These are phyloP conservation scores for Burhinus oedicnemus DNA, from an alignment of 2,113 vertebrate species.

Conservation along the genomic window DNA sequence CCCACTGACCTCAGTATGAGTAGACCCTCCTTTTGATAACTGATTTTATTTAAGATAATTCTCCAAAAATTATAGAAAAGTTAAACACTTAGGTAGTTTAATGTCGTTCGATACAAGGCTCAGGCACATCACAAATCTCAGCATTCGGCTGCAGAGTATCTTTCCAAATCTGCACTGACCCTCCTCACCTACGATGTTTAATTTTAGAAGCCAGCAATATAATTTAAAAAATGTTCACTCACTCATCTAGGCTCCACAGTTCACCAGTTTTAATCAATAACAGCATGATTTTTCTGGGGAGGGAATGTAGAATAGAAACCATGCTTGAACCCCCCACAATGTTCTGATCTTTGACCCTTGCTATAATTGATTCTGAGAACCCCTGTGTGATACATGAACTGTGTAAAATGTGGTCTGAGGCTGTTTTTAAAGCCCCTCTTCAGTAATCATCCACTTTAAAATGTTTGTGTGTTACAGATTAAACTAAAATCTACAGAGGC, in stretches of 20 bases:
- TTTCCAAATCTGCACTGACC: not conserved
- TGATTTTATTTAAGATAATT: not conserved
- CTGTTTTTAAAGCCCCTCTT: slow-evolving; percentile 27
- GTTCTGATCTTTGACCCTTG: slow-evolving; percentile 58
- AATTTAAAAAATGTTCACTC: slow-evolving; percentile 44
- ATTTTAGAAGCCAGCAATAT: not conserved
- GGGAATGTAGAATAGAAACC: not conserved
- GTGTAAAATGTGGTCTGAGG: slow-evolving; percentile 50
- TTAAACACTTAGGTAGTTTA: not conserved
- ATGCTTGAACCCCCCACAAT: not conserved
- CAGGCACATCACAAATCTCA: not conserved
- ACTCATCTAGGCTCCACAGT: slow-evolving; percentile 1
- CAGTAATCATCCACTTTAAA: not conserved
- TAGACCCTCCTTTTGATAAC: not conserved
- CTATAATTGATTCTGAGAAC: slow-evolving; percentile 52
- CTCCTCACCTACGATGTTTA: not conserved
- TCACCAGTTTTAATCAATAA: slow-evolving; percentile 16
- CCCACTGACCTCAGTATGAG: not conserved
- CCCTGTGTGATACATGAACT: slow-evolving; percentile 53
- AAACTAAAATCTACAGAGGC: not conserved
- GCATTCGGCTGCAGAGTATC: not conserved
- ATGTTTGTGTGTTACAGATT: not conserved
- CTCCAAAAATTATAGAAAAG: not conserved
- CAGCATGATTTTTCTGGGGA: not conserved
- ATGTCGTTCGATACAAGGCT: not conserved